Evolutionary conservation across 2,888 invertebrate species (phyloP), one percentile per base, ranked within the genome.

Genomic region (Tenthredo mesomela): DNA sequence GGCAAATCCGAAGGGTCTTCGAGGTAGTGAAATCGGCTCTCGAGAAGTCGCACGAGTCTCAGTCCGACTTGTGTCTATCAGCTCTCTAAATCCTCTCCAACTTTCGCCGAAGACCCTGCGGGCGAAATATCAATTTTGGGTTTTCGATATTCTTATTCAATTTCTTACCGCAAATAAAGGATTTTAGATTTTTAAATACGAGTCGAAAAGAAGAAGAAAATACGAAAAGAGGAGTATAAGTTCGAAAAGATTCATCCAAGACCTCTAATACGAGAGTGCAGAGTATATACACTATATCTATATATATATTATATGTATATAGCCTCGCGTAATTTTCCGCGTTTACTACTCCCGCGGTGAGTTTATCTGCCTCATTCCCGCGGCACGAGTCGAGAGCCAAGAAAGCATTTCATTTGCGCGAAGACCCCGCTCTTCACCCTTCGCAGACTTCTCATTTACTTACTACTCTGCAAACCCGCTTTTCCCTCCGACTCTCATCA

Each of bases 1-100:
- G 3, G 93, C 93, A 75, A 93, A 93, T n/a, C 90, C 87, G 82
- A 91, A 92, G 0, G 89, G 88, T 70, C 88, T 88, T 0, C 84
- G 54, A 0, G 82, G n/a, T 5, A 89, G 88, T 2, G 83, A 10
- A 2, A 87, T 87, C 21, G 88, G 88, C 37, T 75, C 40, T 6
- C 83, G 85, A 33, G 87, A 47, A 33, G 47, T 6, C 7, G 65
- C 58, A 18, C 29, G 25, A 0, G 9, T 21, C 0, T 43, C 67
- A 2, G 61, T 47, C 6, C n/a, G 18, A n/a, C 29, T 82, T n/a
- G 29, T 21, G 18, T 25, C 25, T 2, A 82, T 7, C 43, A 67
- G 10, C 21, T 18, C 47, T 15, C 82, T 50, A 12, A 65, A 21
- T 47, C 37, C 82, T 40, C 33, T 18, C 82, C 82, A 82, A 29